Conservation (phyloP, 2,797 vertebrate genomes). For the Tamandua tetradactyla region DNA sequence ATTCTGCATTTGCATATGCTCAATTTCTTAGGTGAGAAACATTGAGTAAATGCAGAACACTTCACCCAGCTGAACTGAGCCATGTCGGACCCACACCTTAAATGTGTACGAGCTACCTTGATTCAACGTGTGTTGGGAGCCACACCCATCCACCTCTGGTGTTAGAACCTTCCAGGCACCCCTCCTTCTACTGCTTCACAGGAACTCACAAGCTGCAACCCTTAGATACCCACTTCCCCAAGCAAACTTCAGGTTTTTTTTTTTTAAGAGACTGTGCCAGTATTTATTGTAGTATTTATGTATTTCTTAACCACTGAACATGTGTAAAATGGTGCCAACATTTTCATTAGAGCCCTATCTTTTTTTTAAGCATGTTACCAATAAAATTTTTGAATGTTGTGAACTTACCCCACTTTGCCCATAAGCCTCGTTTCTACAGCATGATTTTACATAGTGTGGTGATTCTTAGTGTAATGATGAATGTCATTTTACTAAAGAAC, state of each 20-base stretch:
- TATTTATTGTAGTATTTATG: background rate
- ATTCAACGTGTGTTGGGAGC: background rate
- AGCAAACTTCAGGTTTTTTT: background rate
- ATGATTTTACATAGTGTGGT: background rate
- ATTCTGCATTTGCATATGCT: background rate
- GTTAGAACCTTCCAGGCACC: background rate
- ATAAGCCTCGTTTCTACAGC: background rate
- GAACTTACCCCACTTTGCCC: background rate
- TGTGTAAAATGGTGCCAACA: background rate
- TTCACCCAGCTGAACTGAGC: background rate
- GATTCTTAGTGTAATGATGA: background rate
- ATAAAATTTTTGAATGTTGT: background rate
- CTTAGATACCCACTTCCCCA: background rate
- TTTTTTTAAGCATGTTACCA: background rate
- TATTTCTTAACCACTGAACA: background rate
- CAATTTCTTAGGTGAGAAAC: background rate
- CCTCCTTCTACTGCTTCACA: background rate
- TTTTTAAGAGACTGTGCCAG: background rate
- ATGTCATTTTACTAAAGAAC: background rate
- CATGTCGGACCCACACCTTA: background rate
- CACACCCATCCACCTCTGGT: background rate
- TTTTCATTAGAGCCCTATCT: background rate
- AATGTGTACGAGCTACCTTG: background rate
- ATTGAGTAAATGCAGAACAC: background rate
- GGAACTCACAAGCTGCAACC: background rate